phyloP scores from a whole-genome alignment of 2,113 vertebrate genomes.

The Epinephelus moara region DNA sequence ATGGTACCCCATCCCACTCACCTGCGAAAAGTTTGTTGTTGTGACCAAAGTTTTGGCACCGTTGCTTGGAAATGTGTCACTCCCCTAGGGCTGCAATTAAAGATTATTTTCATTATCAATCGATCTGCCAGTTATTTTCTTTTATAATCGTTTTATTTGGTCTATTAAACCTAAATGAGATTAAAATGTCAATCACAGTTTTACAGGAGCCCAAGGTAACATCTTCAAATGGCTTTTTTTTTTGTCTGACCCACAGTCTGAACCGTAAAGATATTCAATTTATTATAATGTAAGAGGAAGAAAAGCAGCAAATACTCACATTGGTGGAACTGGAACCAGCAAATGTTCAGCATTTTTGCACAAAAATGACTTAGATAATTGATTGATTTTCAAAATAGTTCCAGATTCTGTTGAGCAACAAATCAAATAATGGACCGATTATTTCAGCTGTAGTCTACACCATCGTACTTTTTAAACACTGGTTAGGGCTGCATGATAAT shows the following conservation, averaged over 20 bases:
- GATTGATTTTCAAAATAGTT: neutral
- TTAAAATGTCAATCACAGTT: neutral
- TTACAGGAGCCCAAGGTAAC: neutral
- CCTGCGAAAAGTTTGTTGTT: neutral
- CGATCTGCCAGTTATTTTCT: neutral
- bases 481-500: slow-evolving; percentile 23
- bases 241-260: neutral
- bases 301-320: neutral
- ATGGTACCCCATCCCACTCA: neutral
- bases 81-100: neutral
- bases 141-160: neutral
- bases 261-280: neutral
- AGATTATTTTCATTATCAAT: neutral
- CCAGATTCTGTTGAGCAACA: neutral
- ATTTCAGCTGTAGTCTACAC: neutral
- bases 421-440: slow-evolving; percentile 3
- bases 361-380: neutral
- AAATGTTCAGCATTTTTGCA: neutral
- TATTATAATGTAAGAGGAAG: neutral
- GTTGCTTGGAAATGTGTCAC: neutral
- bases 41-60: neutral
- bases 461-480: slow-evolving; percentile 1
- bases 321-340: neutral
- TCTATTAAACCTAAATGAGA: neutral
- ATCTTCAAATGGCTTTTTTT: neutral